Conservation (phyloP, 2,888 invertebrate species). For the Latheticus oryzae region DNA sequence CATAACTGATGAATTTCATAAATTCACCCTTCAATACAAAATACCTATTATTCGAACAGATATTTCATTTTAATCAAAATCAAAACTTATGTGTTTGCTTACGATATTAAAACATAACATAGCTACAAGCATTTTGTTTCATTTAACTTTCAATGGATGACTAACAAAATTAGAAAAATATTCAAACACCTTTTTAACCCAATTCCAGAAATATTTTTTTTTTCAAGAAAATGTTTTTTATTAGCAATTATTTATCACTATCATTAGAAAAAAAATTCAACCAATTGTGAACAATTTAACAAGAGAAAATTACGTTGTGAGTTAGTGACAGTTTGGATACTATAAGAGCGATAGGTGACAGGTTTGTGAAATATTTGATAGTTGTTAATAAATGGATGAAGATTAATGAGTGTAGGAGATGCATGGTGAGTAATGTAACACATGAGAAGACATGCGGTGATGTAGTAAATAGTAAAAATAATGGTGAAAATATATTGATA, state of each 20-base stretch:
- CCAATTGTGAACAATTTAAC: slow-evolving; percentile 32
- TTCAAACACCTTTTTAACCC: too few relatives aligned
- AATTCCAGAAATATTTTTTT: too few relatives aligned
- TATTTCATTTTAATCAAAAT: slow-evolving; percentile 20
- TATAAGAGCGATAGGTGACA: slow-evolving; percentile 36
- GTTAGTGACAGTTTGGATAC: slow-evolving; percentile 10
- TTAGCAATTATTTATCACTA: too few relatives aligned
- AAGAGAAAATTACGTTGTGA: slow-evolving; percentile 30
- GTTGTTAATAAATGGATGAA: slow-evolving; percentile 34
- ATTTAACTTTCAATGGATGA: slow-evolving; percentile 2
- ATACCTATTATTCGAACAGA: slow-evolving; percentile 12
- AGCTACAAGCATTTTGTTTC: slow-evolving; percentile 8
- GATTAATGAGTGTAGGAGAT: slow-evolving; percentile 27
- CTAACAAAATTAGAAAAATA: too few relatives aligned
- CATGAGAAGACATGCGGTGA: not conserved
- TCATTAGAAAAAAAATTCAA: too few relatives aligned
- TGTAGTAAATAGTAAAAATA: slow-evolving; percentile 1
- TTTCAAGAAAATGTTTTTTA: too few relatives aligned
- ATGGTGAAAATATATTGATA: not conserved
- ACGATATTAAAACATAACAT: slow-evolving; percentile 15
- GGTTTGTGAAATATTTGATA: slow-evolving; percentile 18
- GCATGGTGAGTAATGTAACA: not conserved
- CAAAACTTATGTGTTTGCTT: slow-evolving; percentile 4
- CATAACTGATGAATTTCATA: too few relatives aligned
- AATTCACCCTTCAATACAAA: too few relatives aligned